Conservation (phyloP, 2,888 invertebrate species). For the Fragum whitleyi region DNA sequence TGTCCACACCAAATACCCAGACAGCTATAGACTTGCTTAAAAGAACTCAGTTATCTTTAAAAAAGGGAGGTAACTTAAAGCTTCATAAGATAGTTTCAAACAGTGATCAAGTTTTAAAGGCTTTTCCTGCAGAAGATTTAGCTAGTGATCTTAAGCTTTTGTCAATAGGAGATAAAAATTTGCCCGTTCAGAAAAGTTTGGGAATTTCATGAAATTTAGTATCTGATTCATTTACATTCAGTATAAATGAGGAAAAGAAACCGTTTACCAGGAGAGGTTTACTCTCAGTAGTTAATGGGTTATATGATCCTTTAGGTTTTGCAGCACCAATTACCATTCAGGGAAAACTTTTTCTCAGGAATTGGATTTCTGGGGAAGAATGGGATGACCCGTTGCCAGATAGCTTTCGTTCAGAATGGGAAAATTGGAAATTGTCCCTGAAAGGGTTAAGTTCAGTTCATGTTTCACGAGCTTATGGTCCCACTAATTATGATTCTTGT, state of each 20-base stretch:
- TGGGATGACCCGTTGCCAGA: constrained; percentile 18
- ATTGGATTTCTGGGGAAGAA: not conserved
- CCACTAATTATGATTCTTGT: not conserved
- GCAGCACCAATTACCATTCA: constrained; percentile 51
- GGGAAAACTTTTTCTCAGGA: constrained; percentile 23
- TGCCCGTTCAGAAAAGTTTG: constrained; percentile 57
- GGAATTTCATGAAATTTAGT: constrained; percentile 57
- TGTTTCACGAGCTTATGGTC: not conserved
- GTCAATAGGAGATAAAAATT: constrained; percentile 43
- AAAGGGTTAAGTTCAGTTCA: constrained; percentile 10
- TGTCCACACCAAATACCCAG: constrained; percentile 18
- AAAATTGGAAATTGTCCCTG: not conserved
- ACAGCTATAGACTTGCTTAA: constrained; percentile 47
- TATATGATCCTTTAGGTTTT: constrained; percentile 68
- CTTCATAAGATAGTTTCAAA: constrained; percentile 67
- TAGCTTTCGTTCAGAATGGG: not conserved
- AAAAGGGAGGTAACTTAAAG: constrained; percentile 45
- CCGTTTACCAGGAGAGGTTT: constrained; percentile 58
- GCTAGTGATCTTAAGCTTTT: constrained; percentile 49
- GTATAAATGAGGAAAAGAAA: no score
- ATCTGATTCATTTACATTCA: constrained; percentile 49
- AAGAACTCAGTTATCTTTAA: constrained; percentile 48
- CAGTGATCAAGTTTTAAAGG: constrained; percentile 27
- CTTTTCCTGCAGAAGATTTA: constrained; percentile 54
- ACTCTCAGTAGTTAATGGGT: constrained; percentile 56